phyloP scores from a whole-genome alignment of 2,888 invertebrate species.

The Watsonalla cultraria region DNA sequence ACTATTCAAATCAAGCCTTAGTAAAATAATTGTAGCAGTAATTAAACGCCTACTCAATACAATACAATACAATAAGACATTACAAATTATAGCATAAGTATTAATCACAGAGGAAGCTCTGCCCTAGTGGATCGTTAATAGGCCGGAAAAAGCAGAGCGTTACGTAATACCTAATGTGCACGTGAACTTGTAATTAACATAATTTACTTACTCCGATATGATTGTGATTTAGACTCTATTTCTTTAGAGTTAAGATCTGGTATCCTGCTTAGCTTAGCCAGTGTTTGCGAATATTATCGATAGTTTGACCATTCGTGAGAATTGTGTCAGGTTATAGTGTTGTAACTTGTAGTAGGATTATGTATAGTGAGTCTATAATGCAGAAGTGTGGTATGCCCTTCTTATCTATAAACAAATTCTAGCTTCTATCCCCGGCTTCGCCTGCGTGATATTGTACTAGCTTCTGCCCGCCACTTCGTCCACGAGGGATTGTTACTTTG shows the following conservation, averaged over 20 bases:
- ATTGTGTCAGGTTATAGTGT: background rate
- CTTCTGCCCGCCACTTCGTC: too few relatives aligned
- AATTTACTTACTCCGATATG: conserved; percentile 6
- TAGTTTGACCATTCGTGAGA: background rate
- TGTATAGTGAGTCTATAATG: background rate
- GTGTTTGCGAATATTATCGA: background rate
- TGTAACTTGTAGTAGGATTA: background rate
- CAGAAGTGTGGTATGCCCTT: too few relatives aligned
- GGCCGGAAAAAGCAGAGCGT: background rate
- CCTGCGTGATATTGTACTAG: too few relatives aligned
- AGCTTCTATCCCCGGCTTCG: too few relatives aligned
- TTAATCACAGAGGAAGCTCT: background rate
- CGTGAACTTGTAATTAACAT: conserved; percentile 28
- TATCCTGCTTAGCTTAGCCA: background rate
- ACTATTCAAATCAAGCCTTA: too few relatives aligned
- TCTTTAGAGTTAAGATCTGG: background rate
- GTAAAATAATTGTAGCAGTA: too few relatives aligned
- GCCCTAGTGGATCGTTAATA: background rate
- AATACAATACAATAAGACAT: too few relatives aligned
- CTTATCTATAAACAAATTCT: too few relatives aligned
- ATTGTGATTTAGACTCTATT: background rate
- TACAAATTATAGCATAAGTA: too few relatives aligned
- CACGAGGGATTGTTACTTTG: too few relatives aligned
- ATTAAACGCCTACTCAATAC: too few relatives aligned
- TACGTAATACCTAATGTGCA: conserved; percentile 14